Conservation (phyloP, 2,888 invertebrate species). For the Eugnorisma glareosa region DNA sequence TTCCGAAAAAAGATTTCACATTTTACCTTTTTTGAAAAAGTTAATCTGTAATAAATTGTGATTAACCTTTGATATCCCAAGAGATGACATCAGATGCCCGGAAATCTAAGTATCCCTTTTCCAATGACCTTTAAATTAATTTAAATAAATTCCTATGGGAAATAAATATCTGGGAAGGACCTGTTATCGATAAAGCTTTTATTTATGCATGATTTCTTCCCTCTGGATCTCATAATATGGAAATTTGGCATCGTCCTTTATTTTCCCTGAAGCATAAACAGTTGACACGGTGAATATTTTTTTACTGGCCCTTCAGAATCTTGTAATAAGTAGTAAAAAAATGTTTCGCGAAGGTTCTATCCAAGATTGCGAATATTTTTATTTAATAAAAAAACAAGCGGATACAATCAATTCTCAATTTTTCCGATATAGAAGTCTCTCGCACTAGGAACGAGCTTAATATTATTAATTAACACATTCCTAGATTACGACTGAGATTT, state of each 20-base stretch:
- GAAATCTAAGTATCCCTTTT: conserved; percentile 23
- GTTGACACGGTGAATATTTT: conserved; percentile 9
- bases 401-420: background rate
- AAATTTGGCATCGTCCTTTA: conserved; percentile 19
- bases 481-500: background rate
- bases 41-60: conserved; percentile 34
- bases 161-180: conserved; percentile 34
- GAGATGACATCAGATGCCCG: conserved; percentile 17
- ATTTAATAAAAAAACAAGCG: background rate
- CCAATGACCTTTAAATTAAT: conserved; percentile 34
- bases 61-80: conserved; percentile 31
- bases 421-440: background rate
- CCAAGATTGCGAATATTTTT: background rate
- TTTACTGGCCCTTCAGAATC: background rate
- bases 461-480: background rate
- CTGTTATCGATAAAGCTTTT: conserved; percentile 19
- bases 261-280: conserved; percentile 1
- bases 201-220: conserved; percentile 27
- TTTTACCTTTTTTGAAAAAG: conserved; percentile 16
- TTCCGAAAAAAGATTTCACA: background rate
- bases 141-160: conserved; percentile 39
- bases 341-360: background rate
- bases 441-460: background rate
- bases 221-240: conserved; percentile 17
- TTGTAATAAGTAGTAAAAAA: conserved; percentile 3